These are phyloP conservation scores for Anastrepha ludens DNA, from an alignment of 1,140 invertebrate species.

Conservation along the genomic window DNA sequence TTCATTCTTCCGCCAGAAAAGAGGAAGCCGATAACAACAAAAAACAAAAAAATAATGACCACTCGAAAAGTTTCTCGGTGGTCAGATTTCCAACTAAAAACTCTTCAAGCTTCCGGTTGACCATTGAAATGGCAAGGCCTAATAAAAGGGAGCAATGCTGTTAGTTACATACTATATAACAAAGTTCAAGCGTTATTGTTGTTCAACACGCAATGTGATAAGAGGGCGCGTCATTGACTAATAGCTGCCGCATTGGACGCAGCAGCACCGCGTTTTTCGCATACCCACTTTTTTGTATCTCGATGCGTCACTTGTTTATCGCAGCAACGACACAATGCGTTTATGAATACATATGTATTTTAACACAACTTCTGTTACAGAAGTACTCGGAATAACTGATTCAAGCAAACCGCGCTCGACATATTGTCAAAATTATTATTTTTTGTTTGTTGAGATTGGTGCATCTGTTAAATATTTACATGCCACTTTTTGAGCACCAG, in stretches of 20 bases:
- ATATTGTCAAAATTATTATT: too few relatives aligned
- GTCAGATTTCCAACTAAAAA: neutral
- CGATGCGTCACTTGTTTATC: conserved; percentile 4
- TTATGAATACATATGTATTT: too few relatives aligned
- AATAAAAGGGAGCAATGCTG: neutral
- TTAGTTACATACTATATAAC: neutral
- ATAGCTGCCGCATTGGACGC: neutral
- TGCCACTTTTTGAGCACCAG: too few relatives aligned
- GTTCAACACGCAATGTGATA: neutral
- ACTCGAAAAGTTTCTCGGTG: too few relatives aligned
- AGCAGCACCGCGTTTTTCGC: neutral
- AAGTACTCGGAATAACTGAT: too few relatives aligned
- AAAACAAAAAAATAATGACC: neutral
- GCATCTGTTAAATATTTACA: too few relatives aligned
- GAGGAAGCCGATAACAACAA: neutral
- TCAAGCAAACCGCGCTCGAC: too few relatives aligned
- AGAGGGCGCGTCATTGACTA: conserved; percentile 5
- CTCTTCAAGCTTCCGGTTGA: conserved; percentile 6
- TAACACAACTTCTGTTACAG: too few relatives aligned
- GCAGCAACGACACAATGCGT: neutral
- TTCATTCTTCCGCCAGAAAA: neutral
- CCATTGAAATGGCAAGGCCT: neutral
- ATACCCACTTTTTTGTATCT: neutral
- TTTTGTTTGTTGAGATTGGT: too few relatives aligned
- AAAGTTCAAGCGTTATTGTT: neutral